These are phyloP conservation scores for Cylindroiulus punctatus DNA, from an alignment of 2,888 invertebrate species.

Conservation along the genomic window DNA sequence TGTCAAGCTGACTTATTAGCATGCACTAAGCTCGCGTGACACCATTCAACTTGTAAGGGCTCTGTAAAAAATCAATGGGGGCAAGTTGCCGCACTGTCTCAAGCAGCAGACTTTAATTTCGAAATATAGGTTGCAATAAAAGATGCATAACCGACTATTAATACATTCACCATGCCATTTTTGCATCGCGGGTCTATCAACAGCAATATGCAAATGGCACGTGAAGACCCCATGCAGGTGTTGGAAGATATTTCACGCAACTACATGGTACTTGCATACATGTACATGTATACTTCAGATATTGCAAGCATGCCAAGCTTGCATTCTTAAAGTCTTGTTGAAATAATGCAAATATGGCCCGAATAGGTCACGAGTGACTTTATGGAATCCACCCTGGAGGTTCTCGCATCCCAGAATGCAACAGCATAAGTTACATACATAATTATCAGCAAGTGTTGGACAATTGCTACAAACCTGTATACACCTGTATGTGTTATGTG, in stretches of 20 bases:
- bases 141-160: too few species aligned
- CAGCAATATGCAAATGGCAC: not conserved
- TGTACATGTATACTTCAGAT: not conserved
- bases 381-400: too few species aligned
- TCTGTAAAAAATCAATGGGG: slow-evolving; percentile 11
- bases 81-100: not conserved
- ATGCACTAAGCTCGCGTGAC: slow-evolving; percentile 22
- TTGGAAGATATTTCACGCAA: not conserved
- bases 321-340: not conserved
- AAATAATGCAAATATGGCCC: not conserved
- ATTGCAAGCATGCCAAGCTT: not conserved
- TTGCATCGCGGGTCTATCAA: not conserved
- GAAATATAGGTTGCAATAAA: too few species aligned
- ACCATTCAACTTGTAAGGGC: slow-evolving; percentile 29
- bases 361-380: too few species aligned
- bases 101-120: not conserved
- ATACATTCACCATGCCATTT: too few species aligned
- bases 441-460: too few species aligned
- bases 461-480: too few species aligned
- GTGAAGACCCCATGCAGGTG: slow-evolving; percentile 12
- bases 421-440: too few species aligned
- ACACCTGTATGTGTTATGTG: too few species aligned
- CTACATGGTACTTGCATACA: too few species aligned
- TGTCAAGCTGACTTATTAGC: slow-evolving; percentile 7
- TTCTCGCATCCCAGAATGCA: too few species aligned